These are phyloP conservation scores for Chaitophorus viminalis DNA, from an alignment of 2,888 invertebrate species.

Conservation along the genomic window DNA sequence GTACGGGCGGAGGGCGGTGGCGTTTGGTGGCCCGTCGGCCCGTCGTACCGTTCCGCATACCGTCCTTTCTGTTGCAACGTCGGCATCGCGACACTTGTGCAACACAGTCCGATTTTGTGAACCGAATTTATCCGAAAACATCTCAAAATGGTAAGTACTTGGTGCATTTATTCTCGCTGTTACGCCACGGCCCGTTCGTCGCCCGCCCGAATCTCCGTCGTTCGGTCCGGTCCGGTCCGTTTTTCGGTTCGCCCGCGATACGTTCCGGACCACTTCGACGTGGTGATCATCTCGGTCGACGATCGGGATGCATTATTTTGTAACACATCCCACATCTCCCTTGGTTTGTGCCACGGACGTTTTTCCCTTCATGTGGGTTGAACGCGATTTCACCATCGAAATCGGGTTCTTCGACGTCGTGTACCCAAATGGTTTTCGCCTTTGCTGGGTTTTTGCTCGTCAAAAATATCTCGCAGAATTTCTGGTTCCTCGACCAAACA, in stretches of 20 bases:
- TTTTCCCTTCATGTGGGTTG: too few relatives aligned
- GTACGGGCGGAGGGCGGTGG: background rate
- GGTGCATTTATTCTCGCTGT: background rate
- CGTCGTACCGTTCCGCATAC: conserved; percentile 1
- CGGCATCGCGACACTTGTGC: conserved; percentile 51
- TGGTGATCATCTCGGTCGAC: background rate
- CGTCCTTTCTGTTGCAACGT: conserved; percentile 61
- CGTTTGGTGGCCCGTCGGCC: background rate
- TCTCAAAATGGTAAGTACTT: conserved; percentile 56
- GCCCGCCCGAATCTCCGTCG: background rate
- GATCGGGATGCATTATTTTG: too few relatives aligned
- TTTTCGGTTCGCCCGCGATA: background rate
- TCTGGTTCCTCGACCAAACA: too few relatives aligned
- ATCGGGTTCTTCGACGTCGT: too few relatives aligned
- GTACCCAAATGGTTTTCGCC: too few relatives aligned
- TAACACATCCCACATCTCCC: too few relatives aligned
- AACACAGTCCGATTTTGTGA: background rate
- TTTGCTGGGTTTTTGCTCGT: too few relatives aligned
- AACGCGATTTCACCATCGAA: too few relatives aligned
- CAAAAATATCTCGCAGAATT: too few relatives aligned
- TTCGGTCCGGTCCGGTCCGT: background rate
- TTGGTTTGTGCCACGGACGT: too few relatives aligned
- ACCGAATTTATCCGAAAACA: conserved; percentile 57
- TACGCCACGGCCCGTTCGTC: background rate
- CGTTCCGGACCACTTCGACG: background rate